A percentile compares a stretch with the other conserved stretches of the same genome.
Evolutionary conservation across 2,797 vertebrate species (phyloP).

Genomic region (Lacerta viridis): DNA sequence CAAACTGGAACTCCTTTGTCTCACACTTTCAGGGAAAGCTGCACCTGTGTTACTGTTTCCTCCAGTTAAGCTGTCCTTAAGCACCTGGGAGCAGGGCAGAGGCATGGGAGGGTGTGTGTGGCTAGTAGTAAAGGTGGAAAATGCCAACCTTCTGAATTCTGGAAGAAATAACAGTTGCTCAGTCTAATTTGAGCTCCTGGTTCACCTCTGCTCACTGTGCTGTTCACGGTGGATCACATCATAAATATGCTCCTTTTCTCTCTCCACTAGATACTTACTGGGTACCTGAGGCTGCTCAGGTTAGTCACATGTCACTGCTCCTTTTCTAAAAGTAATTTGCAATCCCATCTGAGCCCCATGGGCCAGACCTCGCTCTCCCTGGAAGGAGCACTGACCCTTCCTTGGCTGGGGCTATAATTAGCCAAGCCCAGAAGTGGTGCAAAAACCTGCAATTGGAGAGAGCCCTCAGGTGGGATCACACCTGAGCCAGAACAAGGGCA

Average conservation of each 20-base stretch:
- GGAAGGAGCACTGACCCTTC: slow-evolving; percentile 14
- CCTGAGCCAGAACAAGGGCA: background rate
- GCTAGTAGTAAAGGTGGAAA: background rate
- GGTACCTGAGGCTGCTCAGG: background rate
- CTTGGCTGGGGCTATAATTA: background rate
- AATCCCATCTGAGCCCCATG: background rate
- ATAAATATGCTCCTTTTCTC: background rate
- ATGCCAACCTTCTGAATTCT: background rate
- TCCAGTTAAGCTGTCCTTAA: background rate
- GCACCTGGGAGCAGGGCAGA: background rate
- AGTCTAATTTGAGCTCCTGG: background rate
- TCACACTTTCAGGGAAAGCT: background rate
- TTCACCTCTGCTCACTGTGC: background rate
- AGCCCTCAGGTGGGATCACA: slow-evolving; percentile 19
- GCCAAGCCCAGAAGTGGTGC: background rate
- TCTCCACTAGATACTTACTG: background rate
- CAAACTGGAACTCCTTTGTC: no score
- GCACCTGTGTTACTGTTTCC: background rate
- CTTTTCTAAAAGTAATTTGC: slow-evolving; percentile 15
- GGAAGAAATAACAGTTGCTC: background rate
- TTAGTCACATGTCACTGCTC: background rate
- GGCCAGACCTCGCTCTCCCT: background rate
- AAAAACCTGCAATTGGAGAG: background rate
- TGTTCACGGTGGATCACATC: background rate
- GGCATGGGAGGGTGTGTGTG: background rate